Percentiles rank a stretch among this genome's conserved stretches.
Evolutionary conservation across 1,140 invertebrate species (phyloP).

Genomic region (Phymastichus coffea): DNA sequence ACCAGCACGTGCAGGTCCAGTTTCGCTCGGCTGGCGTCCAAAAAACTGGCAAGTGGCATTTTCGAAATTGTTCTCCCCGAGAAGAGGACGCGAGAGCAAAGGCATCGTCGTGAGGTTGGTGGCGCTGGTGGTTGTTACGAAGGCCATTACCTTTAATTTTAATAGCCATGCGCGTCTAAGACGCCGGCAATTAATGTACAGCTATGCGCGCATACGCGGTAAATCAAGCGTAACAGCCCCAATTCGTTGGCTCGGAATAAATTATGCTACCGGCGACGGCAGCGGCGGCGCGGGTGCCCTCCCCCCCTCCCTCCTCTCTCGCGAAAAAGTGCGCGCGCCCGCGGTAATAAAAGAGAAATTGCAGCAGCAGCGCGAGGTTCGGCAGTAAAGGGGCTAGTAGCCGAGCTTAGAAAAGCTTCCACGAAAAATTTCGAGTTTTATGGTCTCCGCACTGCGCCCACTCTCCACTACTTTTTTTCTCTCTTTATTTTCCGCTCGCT

Average conservation of each 20-base stretch:
- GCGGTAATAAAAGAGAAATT: conserved; percentile 30
- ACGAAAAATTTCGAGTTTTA: conserved; percentile 30
- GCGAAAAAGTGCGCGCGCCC: conserved; percentile 22
- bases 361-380: conserved; percentile 14
- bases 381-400: conserved; percentile 27
- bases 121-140: neutral
- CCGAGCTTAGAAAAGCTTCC: conserved; percentile 1
- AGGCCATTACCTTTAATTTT: conserved; percentile 19
- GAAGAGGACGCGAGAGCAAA: too few relatives aligned
- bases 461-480: neutral
- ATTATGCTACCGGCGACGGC: conserved; percentile 23
- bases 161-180: neutral
- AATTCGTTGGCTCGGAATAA: conserved; percentile 28
- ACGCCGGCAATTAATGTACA: conserved; percentile 22
- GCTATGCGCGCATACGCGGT: conserved; percentile 5
- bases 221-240: conserved; percentile 31
- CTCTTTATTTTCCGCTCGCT: neutral
- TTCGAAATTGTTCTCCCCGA: neutral
- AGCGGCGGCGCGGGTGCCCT: neutral
- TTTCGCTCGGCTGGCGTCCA: too few relatives aligned
- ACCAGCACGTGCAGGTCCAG: too few relatives aligned
- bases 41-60: too few relatives aligned
- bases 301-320: neutral
- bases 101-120: too few relatives aligned
- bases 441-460: conserved; percentile 22